A percentile compares a stretch with the other conserved stretches of the same genome.
These are phyloP conservation scores for Onychorhynchus coronatus DNA, from an alignment of 2,113 vertebrate species.

Conservation along the genomic window DNA sequence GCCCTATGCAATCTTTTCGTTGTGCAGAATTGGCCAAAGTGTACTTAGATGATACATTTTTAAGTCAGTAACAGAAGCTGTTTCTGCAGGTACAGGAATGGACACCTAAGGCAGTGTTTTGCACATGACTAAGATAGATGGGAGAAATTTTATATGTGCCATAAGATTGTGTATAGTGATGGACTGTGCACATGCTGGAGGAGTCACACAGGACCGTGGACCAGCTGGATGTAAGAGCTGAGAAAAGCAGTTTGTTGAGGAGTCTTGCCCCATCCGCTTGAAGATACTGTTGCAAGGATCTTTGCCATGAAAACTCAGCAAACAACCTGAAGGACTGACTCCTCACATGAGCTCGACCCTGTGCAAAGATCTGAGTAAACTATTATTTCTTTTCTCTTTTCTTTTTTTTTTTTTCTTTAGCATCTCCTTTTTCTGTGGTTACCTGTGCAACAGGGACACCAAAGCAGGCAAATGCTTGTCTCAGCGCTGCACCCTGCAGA, in stretches of 20 bases:
- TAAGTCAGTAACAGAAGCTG: background rate
- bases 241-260: background rate
- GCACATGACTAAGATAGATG: background rate
- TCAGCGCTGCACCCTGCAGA: background rate
- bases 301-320: background rate
- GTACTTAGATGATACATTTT: background rate
- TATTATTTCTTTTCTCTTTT: background rate
- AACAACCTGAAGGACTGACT: background rate
- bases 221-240: background rate
- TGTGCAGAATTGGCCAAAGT: background rate
- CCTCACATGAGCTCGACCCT: background rate
- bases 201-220: rapidly evolving
- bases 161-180: background rate
- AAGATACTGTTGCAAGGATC: background rate
- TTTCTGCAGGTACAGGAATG: background rate
- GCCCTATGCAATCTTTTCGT: background rate
- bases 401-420: background rate
- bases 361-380: background rate
- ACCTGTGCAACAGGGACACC: background rate
- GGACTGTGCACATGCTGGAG: background rate
- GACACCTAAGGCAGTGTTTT: background rate
- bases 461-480: background rate
- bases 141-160: background rate
- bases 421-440: background rate
- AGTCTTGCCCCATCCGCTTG: background rate